Evolutionary conservation across 2,797 vertebrate genomes (phyloP), one percentile per base, ranked within the genome.

Genomic region (Cyprinella venusta): DNA sequence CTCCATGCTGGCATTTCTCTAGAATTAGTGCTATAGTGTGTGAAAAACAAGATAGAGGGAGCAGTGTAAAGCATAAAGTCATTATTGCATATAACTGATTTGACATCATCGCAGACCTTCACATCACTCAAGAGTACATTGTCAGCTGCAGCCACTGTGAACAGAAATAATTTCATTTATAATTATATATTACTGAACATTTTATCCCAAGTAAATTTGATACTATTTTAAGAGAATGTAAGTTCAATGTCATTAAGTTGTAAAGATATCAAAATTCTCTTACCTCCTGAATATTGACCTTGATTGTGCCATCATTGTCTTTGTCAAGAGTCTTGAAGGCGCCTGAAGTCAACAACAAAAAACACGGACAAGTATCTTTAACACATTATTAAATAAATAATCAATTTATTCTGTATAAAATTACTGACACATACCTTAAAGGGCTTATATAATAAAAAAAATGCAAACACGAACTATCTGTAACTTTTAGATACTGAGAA

Each of bases 61-160:
- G 64, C 9, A 30, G 19, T 36, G 52, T n/a, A 52, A 83, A 70
- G 74, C 15, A 63, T 52, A 10, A 36, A 21, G 40, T 61, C n/a
- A 69, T 71, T 21, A 21, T 48, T 50, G 52, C 9, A 38, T 69
- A 36, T 16, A 61, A 50, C n/a, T 80, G 79, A 65, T 64, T 65
- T 16, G 8, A 72, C 8, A 4, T 30, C 65, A 50, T 10, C 77
- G 38, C 38, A 63, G 80, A 13, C 13, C 19, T 63, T 52, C 16
- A 26, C 42, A 64, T 59, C 19, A 12, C 76, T 97, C 94, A 98
- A 63, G 97, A 98, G 87, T 98, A 98, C 97, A 97, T 98, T 85
- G 97, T 98, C 93, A 98, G 89, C 94, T 98, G 97, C 72, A 98
- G 94, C 96, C 97, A 98, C 97, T 98, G 94, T 5, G 9, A 84